Evolutionary conservation across 2,888 invertebrate species (phyloP).

Genomic region (Archips xylosteana): DNA sequence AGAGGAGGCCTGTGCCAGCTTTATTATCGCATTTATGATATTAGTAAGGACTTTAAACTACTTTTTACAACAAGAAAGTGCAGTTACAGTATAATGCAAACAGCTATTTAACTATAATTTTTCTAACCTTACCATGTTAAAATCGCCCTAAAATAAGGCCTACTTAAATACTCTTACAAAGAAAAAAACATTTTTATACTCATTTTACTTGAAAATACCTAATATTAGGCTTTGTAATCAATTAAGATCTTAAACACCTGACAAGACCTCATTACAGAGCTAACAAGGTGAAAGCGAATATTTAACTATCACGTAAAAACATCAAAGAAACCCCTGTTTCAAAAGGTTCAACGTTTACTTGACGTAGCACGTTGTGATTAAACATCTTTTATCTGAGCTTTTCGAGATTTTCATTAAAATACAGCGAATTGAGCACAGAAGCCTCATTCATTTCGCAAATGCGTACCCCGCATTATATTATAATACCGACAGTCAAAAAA

Average conservation of each 20-base stretch:
- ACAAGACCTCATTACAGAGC: background rate
- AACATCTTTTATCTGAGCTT: background rate
- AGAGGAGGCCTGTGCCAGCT: no score
- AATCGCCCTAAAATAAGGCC: no score
- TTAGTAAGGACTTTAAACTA: no score
- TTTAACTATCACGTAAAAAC: background rate
- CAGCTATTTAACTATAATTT: no score
- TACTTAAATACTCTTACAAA: no score
- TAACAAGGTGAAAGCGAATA: background rate
- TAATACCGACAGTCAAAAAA: no score
- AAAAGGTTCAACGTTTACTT: background rate
- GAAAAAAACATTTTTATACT: background rate
- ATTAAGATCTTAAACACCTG: background rate
- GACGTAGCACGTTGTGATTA: background rate
- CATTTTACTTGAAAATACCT: background rate
- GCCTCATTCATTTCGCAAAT: background rate
- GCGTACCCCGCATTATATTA: no score
- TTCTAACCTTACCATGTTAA: no score
- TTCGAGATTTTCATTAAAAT: background rate
- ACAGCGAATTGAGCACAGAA: background rate
- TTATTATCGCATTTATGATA: no score
- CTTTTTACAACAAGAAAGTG: no score
- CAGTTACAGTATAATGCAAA: no score
- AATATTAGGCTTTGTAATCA: background rate
- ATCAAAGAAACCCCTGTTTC: background rate